Base-by-base conservation (phyloP, 2,888 invertebrate genomes). In the Tetragnatha montana region DNA sequence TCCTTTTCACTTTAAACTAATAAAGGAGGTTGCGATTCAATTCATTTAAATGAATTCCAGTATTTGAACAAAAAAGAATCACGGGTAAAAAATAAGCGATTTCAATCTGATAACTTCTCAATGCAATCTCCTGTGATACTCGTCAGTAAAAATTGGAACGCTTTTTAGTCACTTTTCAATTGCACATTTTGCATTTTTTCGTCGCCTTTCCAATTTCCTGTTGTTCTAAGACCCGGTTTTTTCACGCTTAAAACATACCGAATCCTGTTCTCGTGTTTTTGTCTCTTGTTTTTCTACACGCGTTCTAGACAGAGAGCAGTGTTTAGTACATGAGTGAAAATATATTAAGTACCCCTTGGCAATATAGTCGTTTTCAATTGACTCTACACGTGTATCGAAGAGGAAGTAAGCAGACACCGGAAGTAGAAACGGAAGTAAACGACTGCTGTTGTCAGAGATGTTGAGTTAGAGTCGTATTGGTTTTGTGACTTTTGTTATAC, bases 151-250 rank as follows among this genome's bases (percentile, higher is more conserved):
- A 84, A 50, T 68, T 68, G 6, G n/a, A 47, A 47, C 68, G 69
- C 76, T 84, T 84, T 75, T 70, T 47, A 49, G 68, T 81, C 70
- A 81, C 49, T 81, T 81, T 68, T 68, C 69, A 81, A 49, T 81
- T 81, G 47, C 12, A 12, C 70, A 19, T n/a, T 50, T 8, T 68
- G 49, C 17, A 17, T 81, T 81, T 81, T 73, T 71, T 81, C 70
- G 21, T 49, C 69, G 14, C 70, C 70, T 70, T 85, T 85, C 78
- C 85, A 85, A 85, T 85, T 85, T 85, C 85, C 85, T 85, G 79
- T 85, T 85, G 70, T 85, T 79, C 85, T 85, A 70, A 71, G 70
- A 85, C 50, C 17, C 22, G 14, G n/a, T 78, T 85, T 85, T 12
- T 78, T 50, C 50, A 14, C 50, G 51, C 69, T 69, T 69, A 50